Conservation (phyloP, 2,113 vertebrate species). For the Daboia siamensis region DNA sequence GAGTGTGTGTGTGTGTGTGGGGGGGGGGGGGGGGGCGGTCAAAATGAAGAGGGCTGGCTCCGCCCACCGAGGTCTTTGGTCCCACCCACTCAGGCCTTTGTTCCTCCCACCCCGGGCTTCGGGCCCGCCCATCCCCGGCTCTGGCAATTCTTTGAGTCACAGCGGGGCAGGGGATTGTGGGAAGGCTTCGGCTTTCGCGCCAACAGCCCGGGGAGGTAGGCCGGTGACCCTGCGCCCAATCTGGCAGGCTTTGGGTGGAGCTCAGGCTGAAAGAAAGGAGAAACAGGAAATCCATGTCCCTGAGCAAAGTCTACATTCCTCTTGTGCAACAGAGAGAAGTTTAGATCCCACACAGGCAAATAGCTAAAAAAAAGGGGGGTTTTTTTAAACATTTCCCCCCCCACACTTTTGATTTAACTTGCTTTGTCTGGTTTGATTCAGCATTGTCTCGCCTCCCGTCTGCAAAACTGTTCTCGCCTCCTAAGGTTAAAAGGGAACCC, state of each 20-base stretch:
- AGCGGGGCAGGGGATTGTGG: neutral
- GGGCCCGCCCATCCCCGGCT: neutral
- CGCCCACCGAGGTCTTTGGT: neutral
- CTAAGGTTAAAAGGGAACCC: neutral
- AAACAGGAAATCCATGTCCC: neutral
- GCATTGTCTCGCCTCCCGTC: neutral
- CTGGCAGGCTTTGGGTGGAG: neutral
- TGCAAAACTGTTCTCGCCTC: neutral
- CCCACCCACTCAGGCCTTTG: neutral
- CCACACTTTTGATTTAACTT: neutral
- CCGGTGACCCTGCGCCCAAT: neutral
- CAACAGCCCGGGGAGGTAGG: neutral
- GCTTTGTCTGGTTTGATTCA: neutral
- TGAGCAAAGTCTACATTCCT: neutral
- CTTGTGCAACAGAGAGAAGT: neutral
- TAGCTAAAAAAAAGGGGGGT: neutral
- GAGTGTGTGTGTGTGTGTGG: too few relatives aligned
- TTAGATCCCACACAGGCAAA: neutral
- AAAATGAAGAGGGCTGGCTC: neutral
- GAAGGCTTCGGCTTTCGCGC: neutral
- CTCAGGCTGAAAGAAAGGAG: neutral
- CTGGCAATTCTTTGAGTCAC: neutral
- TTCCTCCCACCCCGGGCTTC: neutral
- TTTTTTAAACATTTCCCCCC: fast-evolving
- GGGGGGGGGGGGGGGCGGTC: neutral